Evolutionary conservation across 2,888 invertebrate genomes (phyloP).

Genomic region (Lasioglossum oenotherae): DNA sequence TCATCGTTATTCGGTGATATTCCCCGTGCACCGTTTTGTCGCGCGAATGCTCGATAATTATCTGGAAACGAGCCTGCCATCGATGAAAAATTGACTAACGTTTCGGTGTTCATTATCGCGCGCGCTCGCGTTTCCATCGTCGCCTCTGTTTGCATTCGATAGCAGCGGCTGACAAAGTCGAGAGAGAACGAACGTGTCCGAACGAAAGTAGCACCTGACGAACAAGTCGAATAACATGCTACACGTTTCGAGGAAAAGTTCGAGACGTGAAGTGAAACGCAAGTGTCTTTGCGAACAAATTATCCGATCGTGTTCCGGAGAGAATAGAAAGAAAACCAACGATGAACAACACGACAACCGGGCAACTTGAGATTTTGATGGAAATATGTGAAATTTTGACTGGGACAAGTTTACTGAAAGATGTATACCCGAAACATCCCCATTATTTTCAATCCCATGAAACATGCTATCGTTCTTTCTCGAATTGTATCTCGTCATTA

Average conservation of each 20-base stretch:
- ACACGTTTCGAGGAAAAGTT: not conserved
- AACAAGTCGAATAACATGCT: not conserved
- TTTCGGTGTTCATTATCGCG: not conserved
- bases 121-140: not conserved
- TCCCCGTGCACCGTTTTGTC: not conserved
- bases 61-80: not conserved
- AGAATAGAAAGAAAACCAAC: not conserved
- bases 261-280: not conserved
- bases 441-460: no score
- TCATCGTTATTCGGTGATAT: not conserved
- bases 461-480: no score
- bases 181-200: not conserved
- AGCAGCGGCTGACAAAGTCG: not conserved
- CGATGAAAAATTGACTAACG: constrained; percentile 7
- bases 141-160: not conserved
- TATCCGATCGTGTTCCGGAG: not conserved
- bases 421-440: no score
- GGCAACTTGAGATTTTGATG: not conserved
- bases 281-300: not conserved
- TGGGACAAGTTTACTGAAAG: not conserved
- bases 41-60: not conserved
- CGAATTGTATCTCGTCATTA: no score
- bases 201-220: not conserved
- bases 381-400: not conserved
- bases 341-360: not conserved